These are phyloP conservation scores for Temnothorax curvispinosus DNA, from an alignment of 1,140 invertebrate genomes.

Conservation along the genomic window DNA sequence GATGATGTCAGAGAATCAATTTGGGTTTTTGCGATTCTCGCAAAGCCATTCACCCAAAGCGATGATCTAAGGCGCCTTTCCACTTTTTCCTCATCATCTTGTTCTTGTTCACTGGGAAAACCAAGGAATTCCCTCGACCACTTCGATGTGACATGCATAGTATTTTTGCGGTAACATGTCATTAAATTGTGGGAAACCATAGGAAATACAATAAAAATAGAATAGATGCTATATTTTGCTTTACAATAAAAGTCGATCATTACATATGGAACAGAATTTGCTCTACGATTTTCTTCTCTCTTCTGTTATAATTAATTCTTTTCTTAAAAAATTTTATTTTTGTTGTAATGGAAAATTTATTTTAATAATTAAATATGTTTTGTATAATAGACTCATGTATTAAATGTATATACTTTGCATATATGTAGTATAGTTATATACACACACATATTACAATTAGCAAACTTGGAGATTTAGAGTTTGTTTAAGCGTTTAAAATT, in stretches of 20 bases:
- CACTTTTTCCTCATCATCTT: neutral
- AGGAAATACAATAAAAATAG: constrained; percentile 10
- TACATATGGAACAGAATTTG: neutral
- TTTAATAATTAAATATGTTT: neutral
- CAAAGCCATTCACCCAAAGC: constrained; percentile 11
- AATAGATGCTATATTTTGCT: neutral
- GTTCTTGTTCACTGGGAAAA: neutral
- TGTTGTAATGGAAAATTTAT: neutral
- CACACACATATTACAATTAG: neutral
- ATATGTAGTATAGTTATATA: neutral
- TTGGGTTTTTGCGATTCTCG: neutral
- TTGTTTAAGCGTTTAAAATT: neutral
- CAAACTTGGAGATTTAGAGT: neutral
- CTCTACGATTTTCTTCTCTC: neutral
- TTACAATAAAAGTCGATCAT: neutral
- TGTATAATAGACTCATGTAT: neutral
- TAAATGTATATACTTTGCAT: neutral
- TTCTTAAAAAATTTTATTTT: neutral
- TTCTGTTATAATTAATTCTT: neutral
- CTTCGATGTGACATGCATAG: neutral
- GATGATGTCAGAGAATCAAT: neutral
- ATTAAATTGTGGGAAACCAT: neutral
- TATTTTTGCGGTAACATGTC: neutral
- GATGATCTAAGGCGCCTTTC: constrained; percentile 21
- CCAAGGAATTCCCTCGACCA: constrained; percentile 20